A percentile compares a stretch with the other conserved stretches of the same genome.
Conservation (phyloP, 2,113 vertebrate genomes). For the Zosterops pallidus region DNA sequence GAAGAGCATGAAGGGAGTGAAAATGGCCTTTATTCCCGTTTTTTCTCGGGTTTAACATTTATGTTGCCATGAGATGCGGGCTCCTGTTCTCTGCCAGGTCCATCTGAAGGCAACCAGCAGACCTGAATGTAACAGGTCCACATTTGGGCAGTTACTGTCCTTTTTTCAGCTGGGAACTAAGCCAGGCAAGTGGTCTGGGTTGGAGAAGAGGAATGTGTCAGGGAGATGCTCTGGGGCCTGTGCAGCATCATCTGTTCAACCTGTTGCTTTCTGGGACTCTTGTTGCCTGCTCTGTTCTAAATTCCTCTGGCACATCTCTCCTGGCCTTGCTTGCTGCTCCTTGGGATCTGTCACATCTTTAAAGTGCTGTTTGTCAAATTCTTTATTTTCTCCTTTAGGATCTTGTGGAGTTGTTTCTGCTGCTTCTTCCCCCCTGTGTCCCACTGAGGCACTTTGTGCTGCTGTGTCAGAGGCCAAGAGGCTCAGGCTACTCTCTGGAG, state of each 20-base stretch:
- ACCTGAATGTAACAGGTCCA: not conserved
- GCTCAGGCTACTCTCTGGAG: not conserved
- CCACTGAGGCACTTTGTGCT: not conserved
- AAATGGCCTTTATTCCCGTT: not conserved
- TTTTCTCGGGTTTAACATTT: not conserved
- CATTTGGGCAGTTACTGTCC: not conserved
- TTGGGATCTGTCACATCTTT: not conserved
- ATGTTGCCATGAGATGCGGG: rapidly evolving
- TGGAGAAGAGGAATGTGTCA: not conserved
- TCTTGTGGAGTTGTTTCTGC: not conserved
- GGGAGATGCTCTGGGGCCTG: not conserved
- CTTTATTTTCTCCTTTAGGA: not conserved
- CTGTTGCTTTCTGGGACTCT: not conserved
- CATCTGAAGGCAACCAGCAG: not conserved
- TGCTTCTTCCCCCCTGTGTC: not conserved
- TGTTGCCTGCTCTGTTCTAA: not conserved
- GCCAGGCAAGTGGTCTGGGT: not conserved
- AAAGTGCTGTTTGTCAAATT: not conserved
- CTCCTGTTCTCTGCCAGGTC: not conserved
- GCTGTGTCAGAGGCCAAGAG: not conserved
- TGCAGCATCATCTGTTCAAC: not conserved
- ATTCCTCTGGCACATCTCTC: not conserved
- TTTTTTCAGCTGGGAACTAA: not conserved
- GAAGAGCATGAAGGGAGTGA: not conserved
- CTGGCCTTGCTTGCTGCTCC: not conserved